Evolutionary conservation across 2,113 vertebrate genomes (phyloP).

Genomic region (Empidonax alnorum): DNA sequence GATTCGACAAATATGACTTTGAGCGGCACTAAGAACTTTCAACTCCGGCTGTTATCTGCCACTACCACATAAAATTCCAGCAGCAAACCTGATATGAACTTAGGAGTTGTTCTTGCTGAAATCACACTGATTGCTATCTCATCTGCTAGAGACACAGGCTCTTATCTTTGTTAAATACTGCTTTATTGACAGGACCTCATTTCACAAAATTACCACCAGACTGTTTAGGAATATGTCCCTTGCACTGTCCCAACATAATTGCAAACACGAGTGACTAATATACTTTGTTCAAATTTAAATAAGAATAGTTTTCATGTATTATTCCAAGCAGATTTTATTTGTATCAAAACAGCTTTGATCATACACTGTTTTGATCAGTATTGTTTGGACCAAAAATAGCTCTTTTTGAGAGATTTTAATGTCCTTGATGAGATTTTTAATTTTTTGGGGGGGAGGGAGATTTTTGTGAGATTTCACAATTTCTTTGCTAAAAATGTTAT

Average conservation of each 20-base stretch:
- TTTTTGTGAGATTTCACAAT: not conserved
- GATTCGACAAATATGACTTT: not conserved
- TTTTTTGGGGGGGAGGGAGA: not conserved
- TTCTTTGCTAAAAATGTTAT: not conserved
- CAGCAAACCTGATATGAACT: not conserved
- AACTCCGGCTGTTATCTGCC: not conserved
- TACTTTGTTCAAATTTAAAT: not conserved
- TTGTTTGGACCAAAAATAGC: not conserved
- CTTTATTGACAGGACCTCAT: not conserved
- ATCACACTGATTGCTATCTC: not conserved
- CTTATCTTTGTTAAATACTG: slow-evolving; percentile 20
- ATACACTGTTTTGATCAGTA: not conserved
- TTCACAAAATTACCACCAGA: not conserved
- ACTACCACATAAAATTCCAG: not conserved
- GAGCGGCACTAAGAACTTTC: not conserved
- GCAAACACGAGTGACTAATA: not conserved
- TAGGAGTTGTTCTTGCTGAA: slow-evolving; percentile 11
- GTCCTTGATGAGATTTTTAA: not conserved
- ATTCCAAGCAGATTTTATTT: not conserved
- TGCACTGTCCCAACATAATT: not conserved
- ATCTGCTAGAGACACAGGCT: not conserved
- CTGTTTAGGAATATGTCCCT: not conserved
- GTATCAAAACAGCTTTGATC: not conserved
- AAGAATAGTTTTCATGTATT: not conserved
- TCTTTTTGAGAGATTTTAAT: not conserved